These are phyloP conservation scores for Gorsachius magnificus DNA, from an alignment of 2,797 vertebrate genomes.

Conservation along the genomic window DNA sequence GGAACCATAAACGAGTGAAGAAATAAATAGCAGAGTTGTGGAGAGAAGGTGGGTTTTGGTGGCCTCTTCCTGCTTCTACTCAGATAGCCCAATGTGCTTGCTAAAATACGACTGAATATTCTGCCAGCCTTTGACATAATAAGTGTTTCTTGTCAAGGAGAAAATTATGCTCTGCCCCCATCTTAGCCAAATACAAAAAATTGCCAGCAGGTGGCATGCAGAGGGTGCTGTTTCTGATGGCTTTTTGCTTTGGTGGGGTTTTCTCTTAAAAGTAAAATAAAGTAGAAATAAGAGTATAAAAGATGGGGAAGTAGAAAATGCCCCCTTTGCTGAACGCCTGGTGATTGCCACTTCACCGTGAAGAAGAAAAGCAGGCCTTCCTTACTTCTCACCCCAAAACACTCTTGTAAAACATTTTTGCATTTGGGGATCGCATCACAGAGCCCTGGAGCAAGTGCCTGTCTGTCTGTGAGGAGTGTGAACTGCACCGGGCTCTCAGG, in stretches of 20 bases:
- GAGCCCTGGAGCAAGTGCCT: neutral
- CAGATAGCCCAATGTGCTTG: neutral
- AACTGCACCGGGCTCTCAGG: neutral
- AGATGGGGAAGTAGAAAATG: neutral
- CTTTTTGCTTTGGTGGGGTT: neutral
- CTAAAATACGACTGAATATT: neutral
- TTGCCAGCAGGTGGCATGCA: slow-evolving; percentile 71
- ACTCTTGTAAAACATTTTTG: neutral
- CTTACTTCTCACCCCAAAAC: neutral
- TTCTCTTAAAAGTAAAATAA: neutral
- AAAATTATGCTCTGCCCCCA: neutral
- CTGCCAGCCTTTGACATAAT: neutral
- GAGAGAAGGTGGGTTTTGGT: neutral
- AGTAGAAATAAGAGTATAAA: neutral
- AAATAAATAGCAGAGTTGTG: neutral
- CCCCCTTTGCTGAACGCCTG: neutral
- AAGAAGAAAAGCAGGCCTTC: neutral
- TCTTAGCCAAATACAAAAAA: neutral
- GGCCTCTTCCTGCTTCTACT: neutral
- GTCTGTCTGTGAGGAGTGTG: neutral
- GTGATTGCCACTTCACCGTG: neutral
- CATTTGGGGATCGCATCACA: neutral
- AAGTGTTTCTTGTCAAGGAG: neutral
- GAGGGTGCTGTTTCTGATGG: slow-evolving; percentile 37
- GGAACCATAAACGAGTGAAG: neutral